Evolutionary conservation across 2,797 vertebrate species (phyloP).

Genomic region (Philypnodon macrostomus): DNA sequence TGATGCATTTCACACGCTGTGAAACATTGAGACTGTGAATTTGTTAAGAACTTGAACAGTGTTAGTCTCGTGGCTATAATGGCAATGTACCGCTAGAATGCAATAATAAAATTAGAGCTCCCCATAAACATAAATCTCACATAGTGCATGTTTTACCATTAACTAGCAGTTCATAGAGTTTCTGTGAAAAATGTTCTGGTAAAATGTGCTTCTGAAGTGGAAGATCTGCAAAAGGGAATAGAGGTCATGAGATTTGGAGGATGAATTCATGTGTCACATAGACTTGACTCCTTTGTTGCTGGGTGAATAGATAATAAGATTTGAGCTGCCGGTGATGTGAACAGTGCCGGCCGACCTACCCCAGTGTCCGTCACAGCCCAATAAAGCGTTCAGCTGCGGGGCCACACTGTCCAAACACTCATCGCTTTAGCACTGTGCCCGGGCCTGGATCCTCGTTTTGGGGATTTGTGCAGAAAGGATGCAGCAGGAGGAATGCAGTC

Average conservation of each 20-base stretch:
- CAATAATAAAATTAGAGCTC: neutral
- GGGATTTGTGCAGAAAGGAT: conserved; percentile 90
- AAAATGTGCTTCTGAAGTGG: neutral
- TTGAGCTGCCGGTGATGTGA: conserved; percentile 25
- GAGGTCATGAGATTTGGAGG: conserved; percentile 19
- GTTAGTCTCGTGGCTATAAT: conserved; percentile 1
- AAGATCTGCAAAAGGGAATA: conserved; percentile 4
- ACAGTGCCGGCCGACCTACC: conserved; percentile 30
- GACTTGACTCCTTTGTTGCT: conserved; percentile 15
- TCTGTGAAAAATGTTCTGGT: neutral
- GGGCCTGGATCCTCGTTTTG: conserved; percentile 89
- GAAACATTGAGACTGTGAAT: conserved; percentile 17
- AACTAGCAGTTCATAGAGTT: no score
- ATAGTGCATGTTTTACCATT: no score
- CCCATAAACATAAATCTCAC: neutral
- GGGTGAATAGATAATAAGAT: conserved; percentile 19
- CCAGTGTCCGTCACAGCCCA: conserved; percentile 35
- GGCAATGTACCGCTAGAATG: no score
- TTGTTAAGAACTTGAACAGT: neutral
- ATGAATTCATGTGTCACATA: conserved; percentile 10
- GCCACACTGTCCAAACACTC: conserved; percentile 40
- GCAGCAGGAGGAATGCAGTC: conserved; percentile 86
- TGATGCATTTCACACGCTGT: conserved; percentile 46
- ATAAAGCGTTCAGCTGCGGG: conserved; percentile 54
- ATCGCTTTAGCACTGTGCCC: conserved; percentile 66